Base-by-base conservation (phyloP, 30 jellyfish, hydroid and myxozoan species). In the Morbakka virulenta region DNA sequence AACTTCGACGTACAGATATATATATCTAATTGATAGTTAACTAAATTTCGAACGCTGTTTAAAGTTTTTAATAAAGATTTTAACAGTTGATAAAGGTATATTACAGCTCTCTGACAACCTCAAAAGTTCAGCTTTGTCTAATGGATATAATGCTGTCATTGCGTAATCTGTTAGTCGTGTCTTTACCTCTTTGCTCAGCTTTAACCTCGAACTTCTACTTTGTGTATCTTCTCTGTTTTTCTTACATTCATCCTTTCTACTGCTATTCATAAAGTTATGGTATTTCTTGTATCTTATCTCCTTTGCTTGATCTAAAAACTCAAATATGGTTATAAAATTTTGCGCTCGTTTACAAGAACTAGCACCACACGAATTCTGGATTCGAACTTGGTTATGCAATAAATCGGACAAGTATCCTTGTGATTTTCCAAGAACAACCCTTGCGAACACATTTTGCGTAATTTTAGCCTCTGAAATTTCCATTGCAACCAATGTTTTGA, bases 321-420 rank as follows among this genome's bases (percentile, higher is more conserved):
- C 49, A 51, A 73, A 74, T 32, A 91, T 91, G 25, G 83, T 79
- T 30, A 64, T 31, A 61, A 91, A 72, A 65, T 91, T 81, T 34
- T 48, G 36, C 21, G 68, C 52, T 87, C 72, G 72, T 50, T 87
- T 64, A 57, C 71, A 4, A 57, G 71, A 25, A 65, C 84, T 84
- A 27, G 85, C 83, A 29, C 76, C 82, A 17, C 52, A 31, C 86
- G 74, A 62, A 47, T 35, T 22, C 61, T 78, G 22, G 6, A 87
- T 79, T 25, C 75, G 80, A 23, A 33, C 69, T 48, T 78, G 84
- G 32, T 52, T 82, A 52, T 79, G 76, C 28, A 89, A 67, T 4
- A 92, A 29, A 20, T 92, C 98, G 2, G 98, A 92, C 29, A 92
- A 77, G 48, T 92, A 92, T 31, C 98, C 98, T 50, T 92, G 98